phyloP scores from a whole-genome alignment of 2,797 vertebrate genomes.

The Gadopsis bispinosus region DNA sequence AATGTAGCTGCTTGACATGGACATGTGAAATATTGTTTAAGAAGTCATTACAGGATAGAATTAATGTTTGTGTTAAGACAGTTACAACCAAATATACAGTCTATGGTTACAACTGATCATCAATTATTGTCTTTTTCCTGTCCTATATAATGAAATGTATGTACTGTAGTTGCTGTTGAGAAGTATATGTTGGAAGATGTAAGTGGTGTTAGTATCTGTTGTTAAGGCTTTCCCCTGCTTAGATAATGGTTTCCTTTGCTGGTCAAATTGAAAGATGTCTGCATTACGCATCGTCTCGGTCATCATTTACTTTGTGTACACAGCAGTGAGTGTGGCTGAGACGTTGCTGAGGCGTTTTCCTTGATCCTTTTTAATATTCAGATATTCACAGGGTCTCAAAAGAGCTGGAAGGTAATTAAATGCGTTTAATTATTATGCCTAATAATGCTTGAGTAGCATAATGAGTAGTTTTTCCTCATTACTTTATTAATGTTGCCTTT shows the following conservation, averaged over 20 bases:
- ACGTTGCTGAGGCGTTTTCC: constrained; percentile 18
- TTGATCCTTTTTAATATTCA: constrained; percentile 69
- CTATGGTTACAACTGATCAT: background rate
- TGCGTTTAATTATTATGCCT: background rate
- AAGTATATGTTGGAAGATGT: background rate
- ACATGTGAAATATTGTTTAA: too few species aligned
- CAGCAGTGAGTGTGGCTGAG: background rate
- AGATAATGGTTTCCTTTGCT: background rate
- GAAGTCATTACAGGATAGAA: too few species aligned
- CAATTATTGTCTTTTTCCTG: background rate
- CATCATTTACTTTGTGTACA: background rate
- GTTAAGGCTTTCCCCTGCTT: background rate
- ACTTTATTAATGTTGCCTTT: constrained; percentile 3
- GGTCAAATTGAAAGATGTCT: background rate
- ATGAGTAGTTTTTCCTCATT: background rate
- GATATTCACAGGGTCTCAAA: constrained; percentile 93
- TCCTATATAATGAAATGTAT: too few species aligned
- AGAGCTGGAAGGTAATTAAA: constrained; percentile 90
- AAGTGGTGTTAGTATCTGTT: background rate
- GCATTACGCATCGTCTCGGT: background rate
- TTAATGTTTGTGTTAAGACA: too few species aligned
- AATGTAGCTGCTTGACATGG: too few species aligned
- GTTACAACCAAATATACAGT: too few species aligned
- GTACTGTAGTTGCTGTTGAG: background rate
- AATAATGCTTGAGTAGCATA: background rate